Percentiles rank a stretch among this genome's conserved stretches.
Evolutionary conservation across 2,888 invertebrate species (phyloP).

Genomic region (Torymus tubicola): DNA sequence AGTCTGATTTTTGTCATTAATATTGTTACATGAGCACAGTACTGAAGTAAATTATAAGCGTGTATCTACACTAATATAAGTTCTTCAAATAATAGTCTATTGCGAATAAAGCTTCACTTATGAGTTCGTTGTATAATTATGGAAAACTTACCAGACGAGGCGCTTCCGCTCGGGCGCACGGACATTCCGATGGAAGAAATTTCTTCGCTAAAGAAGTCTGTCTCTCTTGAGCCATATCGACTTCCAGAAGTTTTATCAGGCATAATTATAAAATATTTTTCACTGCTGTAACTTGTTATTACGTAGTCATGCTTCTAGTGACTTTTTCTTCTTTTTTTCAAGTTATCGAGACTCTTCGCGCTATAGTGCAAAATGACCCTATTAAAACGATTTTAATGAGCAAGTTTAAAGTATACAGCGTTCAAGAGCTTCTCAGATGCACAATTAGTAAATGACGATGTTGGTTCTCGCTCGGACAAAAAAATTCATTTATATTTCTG

Average conservation of each 20-base stretch:
- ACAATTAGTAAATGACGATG: no score
- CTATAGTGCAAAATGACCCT: conserved; percentile 17
- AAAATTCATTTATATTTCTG: no score
- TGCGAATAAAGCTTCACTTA: no score
- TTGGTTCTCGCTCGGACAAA: no score
- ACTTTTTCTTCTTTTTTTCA: conserved; percentile 16
- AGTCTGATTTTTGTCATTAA: no score
- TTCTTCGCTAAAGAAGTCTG: conserved; percentile 78
- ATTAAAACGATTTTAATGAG: conserved; percentile 17
- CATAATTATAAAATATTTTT: conserved; percentile 65
- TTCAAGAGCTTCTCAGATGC: no score
- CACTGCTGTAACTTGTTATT: conserved; percentile 20
- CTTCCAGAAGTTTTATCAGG: conserved; percentile 72
- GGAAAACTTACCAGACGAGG: conserved; percentile 84
- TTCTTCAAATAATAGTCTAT: no score
- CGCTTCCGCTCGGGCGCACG: conserved; percentile 84
- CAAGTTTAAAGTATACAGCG: not conserved
- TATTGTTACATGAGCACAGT: no score
- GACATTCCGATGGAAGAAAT: conserved; percentile 93
- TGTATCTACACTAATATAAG: no score
- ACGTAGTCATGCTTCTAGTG: conserved; percentile 30
- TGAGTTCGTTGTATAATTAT: not conserved
- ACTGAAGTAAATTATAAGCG: no score
- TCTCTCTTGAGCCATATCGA: conserved; percentile 72
- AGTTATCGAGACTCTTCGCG: not conserved